Base-by-base conservation (phyloP, 2,888 invertebrate genomes). In the Syrphus vitripennis region DNA sequence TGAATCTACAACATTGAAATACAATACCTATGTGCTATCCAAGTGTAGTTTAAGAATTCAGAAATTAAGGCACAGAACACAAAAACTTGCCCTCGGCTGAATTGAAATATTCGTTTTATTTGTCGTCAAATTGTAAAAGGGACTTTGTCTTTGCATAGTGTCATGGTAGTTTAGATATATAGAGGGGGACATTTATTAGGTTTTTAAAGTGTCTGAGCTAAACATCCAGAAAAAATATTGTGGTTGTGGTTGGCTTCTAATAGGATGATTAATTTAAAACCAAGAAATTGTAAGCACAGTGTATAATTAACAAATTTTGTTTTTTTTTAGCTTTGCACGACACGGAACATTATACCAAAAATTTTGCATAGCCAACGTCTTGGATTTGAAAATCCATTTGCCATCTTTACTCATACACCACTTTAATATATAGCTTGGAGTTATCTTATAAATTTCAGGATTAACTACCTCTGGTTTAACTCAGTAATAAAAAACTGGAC, bases 1-100 rank as follows among this genome's bases (percentile, higher is more conserved):
- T 86, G 86, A 82, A 82, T 86, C 77, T 72, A 77, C 71, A 81
- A 84, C n/a, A n/a, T 81, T 81, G 84, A 48, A 72, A 57, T 77
- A 81, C 71, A 84, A 76, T 84, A 70, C 74, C 55, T 21, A 21
- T 3, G 12, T 34, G 50, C 59, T 67, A 26, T 3, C 14, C 48
- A 21, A 19, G 24, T 37, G 5, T 65, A 67, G 67, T 67, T 67
- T 48, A 1, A 67, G n/a, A 26, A 63, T 29, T 45, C 29, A 16
- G 63, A 16, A 63, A n/a, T 50, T 57, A 75, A 65, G 48, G 57
- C 26, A 59, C 9, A 34, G 1, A 26, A 55, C 26, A 59, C 16
- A 61, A 42, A 80, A 76, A 50, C 37, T 50, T 70, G n/a, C 69
- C 34, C n/a, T 59, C 37, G 63, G 53, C 42, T 10, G 45, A 70